Conservation (phyloP, 2,797 vertebrate genomes). For the Mormyrus proboscirostris region DNA sequence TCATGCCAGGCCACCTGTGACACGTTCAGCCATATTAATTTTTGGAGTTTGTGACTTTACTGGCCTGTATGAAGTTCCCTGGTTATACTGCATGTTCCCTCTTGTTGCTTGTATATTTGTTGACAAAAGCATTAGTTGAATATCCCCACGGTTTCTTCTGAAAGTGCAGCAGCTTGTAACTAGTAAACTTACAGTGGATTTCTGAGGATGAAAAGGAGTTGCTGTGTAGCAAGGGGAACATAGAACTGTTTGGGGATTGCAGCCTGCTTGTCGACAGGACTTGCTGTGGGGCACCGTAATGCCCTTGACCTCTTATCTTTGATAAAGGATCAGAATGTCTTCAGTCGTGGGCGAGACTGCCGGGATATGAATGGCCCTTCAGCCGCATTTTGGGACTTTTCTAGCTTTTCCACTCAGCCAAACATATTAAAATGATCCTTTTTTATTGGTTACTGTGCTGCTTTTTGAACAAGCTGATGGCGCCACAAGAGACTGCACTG, state of each 20-base stretch:
- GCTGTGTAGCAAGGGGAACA: not conserved
- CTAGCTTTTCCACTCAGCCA: not conserved
- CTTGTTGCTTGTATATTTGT: not conserved
- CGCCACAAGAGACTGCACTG: not conserved
- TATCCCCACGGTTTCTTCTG: not conserved
- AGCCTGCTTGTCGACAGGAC: not conserved
- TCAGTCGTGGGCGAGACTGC: not conserved
- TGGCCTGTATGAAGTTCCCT: not conserved
- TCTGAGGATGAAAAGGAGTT: not conserved
- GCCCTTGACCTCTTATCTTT: not conserved
- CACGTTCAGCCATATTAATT: not conserved
- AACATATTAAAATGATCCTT: not conserved
- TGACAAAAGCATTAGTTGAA: not conserved
- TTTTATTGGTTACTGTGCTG: not conserved
- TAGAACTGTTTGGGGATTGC: not conserved
- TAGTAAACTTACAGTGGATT: not conserved
- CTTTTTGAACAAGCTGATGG: not conserved
- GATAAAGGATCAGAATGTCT: not conserved
- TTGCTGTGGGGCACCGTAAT: not conserved
- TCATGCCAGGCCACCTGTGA: not conserved
- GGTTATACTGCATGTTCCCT: not conserved
- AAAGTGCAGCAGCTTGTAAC: not conserved
- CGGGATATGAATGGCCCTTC: not conserved
- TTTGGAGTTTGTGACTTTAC: not conserved
- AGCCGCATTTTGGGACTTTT: not conserved